Conservation (phyloP, 2,888 invertebrate species). For the Xylocampa areola region DNA sequence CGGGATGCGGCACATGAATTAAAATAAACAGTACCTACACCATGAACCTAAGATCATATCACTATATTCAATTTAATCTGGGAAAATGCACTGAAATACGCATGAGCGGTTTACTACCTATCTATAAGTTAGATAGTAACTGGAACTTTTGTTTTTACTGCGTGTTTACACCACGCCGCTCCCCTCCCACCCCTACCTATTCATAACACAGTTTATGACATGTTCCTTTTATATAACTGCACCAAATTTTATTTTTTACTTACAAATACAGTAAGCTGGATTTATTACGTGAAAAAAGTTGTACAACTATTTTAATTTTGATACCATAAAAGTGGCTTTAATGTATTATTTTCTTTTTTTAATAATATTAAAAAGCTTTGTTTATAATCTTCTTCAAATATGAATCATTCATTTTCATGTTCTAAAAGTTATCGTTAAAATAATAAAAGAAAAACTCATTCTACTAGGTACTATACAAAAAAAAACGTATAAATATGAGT, state of each 20-base stretch:
- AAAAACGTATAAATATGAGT: too few relatives aligned
- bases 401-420: too few relatives aligned
- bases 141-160: constrained; percentile 50
- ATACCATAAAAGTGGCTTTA: constrained; percentile 31
- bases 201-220: constrained; percentile 44
- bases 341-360: constrained; percentile 37
- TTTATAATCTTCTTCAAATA: too few relatives aligned
- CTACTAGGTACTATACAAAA: too few relatives aligned
- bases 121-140: constrained; percentile 25
- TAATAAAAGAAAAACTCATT: too few relatives aligned
- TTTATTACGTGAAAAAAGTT: constrained; percentile 47
- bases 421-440: too few relatives aligned
- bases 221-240: constrained; percentile 50
- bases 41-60: constrained; percentile 1
- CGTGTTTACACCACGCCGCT: constrained; percentile 34
- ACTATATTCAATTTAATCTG: constrained; percentile 35
- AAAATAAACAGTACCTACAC: neutral
- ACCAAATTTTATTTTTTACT: constrained; percentile 39
- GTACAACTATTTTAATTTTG: constrained; percentile 38
- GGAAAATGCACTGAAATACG: constrained; percentile 29
- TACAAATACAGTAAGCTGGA: constrained; percentile 31
- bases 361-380: constrained; percentile 19
- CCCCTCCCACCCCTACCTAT: constrained; percentile 12
- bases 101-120: constrained; percentile 33
- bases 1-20: too few relatives aligned